A percentile compares a stretch with the other conserved stretches of the same genome.
Evolutionary conservation across 2,113 vertebrate species (phyloP).

Genomic region (Lepisosteus osseus): DNA sequence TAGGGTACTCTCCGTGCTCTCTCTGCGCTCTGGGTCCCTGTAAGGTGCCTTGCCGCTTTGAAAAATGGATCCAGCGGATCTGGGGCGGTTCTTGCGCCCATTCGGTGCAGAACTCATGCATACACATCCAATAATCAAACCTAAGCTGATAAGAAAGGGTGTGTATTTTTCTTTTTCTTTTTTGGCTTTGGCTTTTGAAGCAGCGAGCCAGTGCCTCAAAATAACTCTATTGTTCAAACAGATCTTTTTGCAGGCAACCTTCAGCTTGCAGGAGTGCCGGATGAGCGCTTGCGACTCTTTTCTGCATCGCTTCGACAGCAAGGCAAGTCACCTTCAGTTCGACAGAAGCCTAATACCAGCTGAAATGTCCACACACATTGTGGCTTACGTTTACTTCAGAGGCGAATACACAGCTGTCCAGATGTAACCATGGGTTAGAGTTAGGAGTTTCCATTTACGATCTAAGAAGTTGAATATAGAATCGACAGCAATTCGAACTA

Average conservation of each 20-base stretch:
- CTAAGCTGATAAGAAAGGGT: conserved; percentile 49
- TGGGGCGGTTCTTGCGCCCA: conserved; percentile 96
- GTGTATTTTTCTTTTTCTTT: conserved; percentile 19
- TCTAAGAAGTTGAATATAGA: conserved; percentile 51
- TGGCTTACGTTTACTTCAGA: conserved; percentile 44
- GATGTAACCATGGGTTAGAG: conserved; percentile 65
- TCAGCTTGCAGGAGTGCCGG: conserved; percentile 57
- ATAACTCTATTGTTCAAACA: conserved; percentile 30
- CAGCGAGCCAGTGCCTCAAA: conserved; percentile 23
- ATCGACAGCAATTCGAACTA: conserved; percentile 26
- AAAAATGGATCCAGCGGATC: conserved; percentile 83
- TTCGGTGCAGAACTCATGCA: conserved; percentile 97
- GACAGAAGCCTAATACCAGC: conserved; percentile 59
- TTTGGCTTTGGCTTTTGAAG: conserved; percentile 11
- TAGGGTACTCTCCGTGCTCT: conserved; percentile 80
- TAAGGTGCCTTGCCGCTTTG: conserved; percentile 80
- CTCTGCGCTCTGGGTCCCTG: conserved; percentile 78
- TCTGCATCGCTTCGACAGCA: conserved; percentile 75
- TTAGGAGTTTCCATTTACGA: conserved; percentile 64
- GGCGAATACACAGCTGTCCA: conserved; percentile 53
- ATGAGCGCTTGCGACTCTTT: conserved; percentile 57
- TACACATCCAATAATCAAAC: conserved; percentile 81
- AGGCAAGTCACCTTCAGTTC: conserved; percentile 73
- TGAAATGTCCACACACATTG: conserved; percentile 58
- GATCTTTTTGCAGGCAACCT: conserved; percentile 60